Evolutionary conservation across 2,797 vertebrate species (phyloP), one percentile per base, ranked within the genome.

Genomic region (Danio choprae): DNA sequence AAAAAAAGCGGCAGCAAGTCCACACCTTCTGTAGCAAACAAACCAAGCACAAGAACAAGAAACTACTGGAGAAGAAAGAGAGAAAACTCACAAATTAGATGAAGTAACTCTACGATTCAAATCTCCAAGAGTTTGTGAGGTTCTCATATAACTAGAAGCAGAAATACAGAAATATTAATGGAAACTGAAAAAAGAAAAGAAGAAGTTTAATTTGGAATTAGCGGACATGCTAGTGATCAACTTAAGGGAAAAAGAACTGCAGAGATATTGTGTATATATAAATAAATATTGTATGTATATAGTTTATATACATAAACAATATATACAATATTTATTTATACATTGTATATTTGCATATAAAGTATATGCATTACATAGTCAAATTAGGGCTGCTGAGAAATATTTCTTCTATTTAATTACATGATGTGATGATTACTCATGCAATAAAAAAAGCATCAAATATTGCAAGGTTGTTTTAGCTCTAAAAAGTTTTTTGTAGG

Each of bases 61-160:
- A 79, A 58, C 80, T 36, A 10, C 84, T 82, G 84, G 46, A 56
- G 82, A 82, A 48, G 82, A 80, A 79, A 83, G 67, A 56, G n/a
- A 74, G 12, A 55, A 78, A 89, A 95, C 94, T 95, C 94, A 95
- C 95, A 95, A 86, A 85, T 95, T 93, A 82, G 94, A 95, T 75
- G 93, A 92, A 74, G 92, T 92, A 90, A 95, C 90, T 89, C 91
- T 95, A 86, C 94, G 93, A 91, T 95, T 95, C 94, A 94, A 95
- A 89, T 95, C 93, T 89, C 94, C 94, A 77, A 95, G 91, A 92
- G 94, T 95, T 90, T 95, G 94, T 83, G 93, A 94, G 84, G 93
- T 94, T 92, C 86, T 94, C 93, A 94, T 85, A 88, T 95, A 95
- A 90, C 95, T 95, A 92, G 87, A 94, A 94, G 92, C 87, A 93